A percentile compares a stretch with the other conserved stretches of the same genome.
phyloP scores from a whole-genome alignment of 2,113 vertebrate species.

The Caloenas nicobarica region DNA sequence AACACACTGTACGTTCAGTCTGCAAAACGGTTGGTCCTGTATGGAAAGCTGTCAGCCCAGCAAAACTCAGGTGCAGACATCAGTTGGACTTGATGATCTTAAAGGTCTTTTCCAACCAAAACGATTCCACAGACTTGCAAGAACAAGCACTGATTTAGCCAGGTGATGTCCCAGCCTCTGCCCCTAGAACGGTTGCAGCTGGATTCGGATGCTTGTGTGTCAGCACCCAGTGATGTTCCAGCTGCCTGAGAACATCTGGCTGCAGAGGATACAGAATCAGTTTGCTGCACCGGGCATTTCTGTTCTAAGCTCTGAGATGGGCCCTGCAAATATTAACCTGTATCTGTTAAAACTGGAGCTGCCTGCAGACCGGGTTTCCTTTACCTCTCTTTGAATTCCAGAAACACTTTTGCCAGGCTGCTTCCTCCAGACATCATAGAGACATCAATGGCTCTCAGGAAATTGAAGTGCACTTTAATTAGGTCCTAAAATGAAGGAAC shows the following conservation, averaged over 20 bases:
- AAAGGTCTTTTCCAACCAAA: too few relatives aligned
- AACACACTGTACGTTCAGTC: fast-evolving
- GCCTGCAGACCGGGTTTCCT: neutral
- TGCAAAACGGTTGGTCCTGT: neutral
- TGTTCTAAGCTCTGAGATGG: neutral
- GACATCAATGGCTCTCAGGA: conserved; percentile 90
- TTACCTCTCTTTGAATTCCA: conserved; percentile 97
- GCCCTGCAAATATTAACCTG: neutral
- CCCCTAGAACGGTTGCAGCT: fast-evolving
- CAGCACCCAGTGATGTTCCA: neutral
- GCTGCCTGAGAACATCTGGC: neutral
- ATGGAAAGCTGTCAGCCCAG: neutral
- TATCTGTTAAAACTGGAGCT: neutral
- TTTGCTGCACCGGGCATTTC: neutral
- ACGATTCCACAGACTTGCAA: neutral
- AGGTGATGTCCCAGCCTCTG: neutral
- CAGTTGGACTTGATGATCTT: too few relatives aligned
- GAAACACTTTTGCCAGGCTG: conserved; percentile 91
- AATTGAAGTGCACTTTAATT: conserved; percentile 90
- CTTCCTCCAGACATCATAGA: conserved; percentile 87
- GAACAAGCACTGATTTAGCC: neutral
- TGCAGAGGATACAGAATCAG: neutral
- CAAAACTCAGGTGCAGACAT: neutral
- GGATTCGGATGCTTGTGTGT: neutral
- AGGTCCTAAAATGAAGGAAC: conserved; percentile 80